Evolutionary conservation across 2,113 vertebrate genomes (phyloP), one percentile per base, ranked within the genome.

Genomic region (Calyptomena viridis): DNA sequence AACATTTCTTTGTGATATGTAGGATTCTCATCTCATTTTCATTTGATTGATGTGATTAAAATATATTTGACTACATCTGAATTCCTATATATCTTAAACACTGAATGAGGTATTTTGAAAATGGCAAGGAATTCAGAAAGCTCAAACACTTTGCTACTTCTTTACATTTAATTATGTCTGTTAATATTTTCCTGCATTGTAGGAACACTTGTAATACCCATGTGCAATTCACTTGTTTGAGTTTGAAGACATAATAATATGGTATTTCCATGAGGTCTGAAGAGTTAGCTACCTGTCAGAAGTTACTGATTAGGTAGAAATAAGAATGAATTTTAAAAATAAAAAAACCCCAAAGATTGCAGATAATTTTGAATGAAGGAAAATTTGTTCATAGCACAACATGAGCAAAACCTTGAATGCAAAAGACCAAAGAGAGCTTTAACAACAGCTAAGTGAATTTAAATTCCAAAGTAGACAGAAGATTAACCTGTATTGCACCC

Each of bases 1-100:
- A 93, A 76, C n/a, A 33, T 81, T 89, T 91, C 86, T 97, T 67
- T 91, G 82, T 94, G 96, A 96, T 82, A 91, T 81, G 77, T 59
- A 72, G 62, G 91, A 87, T 87, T 96, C 97, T 97, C 46, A 86
- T 96, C 85, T 96, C 90, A 74, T 74, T 84, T 79, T 81, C 83
- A 75, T 95, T 97, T 96, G 89, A 93, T 75, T 89, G 59, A 74
- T 91, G 76, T 47, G 56, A 95, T 90, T 96, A 87, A 96, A 97
- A 94, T 87, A 56, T 85, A 91, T 94, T 95, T 95, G 59, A 78
- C 77, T 93, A 71, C 24, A 71, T 71, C 53, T 89, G 35, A 85
- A 88, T 95, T 96, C 40, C 53, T 86, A 46, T 56, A 55, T 66
- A 44, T 47, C 87, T 88, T 95, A 88, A 96, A 80, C 40, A 83